Base-by-base conservation (phyloP, 2,888 invertebrate species). In the Tenodera sinensis region DNA sequence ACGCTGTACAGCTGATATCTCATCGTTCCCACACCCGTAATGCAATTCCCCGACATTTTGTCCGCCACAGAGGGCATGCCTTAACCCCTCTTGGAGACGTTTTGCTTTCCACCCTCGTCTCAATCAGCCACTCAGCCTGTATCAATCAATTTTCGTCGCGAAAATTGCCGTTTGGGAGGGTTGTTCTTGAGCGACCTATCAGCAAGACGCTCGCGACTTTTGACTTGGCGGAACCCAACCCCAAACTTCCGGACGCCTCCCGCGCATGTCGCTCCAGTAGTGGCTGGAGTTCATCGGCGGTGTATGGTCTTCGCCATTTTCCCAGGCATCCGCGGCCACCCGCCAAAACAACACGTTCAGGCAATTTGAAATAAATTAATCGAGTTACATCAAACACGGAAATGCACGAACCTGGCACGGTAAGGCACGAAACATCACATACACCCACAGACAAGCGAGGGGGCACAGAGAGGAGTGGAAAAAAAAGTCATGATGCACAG, bases 401-500 rank as follows among this genome's bases (percentile, higher is more conserved):
- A 90, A 90, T 88, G 90, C 90, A 89, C 90, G 90, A 90, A 90
- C 81, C 82, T 34, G 87, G 90, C 90, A 91, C 54, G 54, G 54
- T 90, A 90, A 89, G 90, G 87, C 90, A 90, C 90, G 89, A 90
- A 90, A 90, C 28, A 87, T 88, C 88, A 87, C 89, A 81, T 15
- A 89, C 88, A 91, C 88, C 84, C 84, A 90, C 89, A 89, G 88
- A 89, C 88, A 90, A 89, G 90, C 89, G 90, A 90, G 90, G 91
- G 91, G 91, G 91, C 90, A 90, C 91, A 91, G 42, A 42, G 42
- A 42, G 42, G 42, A 42, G 42, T 42, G 42, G 42, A 42, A 90
- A 91, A 91, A 91, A 92, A 91, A 91, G 91, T 90, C 91, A 91
- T 91, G 92, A 92, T 92, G 91, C 93, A 93, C 95, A 95, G 95